These are phyloP conservation scores for Scophthalmus maximus DNA, from an alignment of 2,113 vertebrate genomes.

Conservation along the genomic window DNA sequence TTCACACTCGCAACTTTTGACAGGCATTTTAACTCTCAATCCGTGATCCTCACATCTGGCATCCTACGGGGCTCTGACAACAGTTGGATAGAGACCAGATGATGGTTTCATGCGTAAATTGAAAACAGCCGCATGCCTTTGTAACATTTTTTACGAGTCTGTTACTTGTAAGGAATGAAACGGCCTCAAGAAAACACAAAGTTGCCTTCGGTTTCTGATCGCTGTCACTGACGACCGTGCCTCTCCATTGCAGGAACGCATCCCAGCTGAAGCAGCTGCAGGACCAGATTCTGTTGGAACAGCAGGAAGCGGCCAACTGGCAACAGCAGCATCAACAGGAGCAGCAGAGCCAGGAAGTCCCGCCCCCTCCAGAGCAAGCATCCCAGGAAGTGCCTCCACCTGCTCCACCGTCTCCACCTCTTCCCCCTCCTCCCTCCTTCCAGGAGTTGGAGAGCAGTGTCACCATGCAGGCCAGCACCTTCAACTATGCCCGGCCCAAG, in stretches of 20 bases:
- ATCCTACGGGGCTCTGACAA: conserved; percentile 34
- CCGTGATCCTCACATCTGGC: conserved; percentile 52
- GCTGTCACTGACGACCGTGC: background rate
- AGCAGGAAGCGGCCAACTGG: conserved; percentile 86
- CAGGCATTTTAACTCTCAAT: conserved; percentile 19
- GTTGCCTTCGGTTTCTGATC: conserved; percentile 9
- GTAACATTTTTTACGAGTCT: conserved; percentile 44
- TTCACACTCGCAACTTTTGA: conserved; percentile 15
- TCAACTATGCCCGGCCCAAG: conserved; percentile 98
- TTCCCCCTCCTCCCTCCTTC: conserved; percentile 92
- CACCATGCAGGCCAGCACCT: conserved; percentile 94
- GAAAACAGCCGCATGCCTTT: conserved; percentile 51
- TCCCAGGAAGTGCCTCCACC: conserved; percentile 81
- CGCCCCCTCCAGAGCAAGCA: conserved; percentile 79
- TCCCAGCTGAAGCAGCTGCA: conserved; percentile 94
- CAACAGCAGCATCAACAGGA: conserved; percentile 68
- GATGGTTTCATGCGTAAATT: conserved; percentile 49
- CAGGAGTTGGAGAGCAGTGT: conserved; percentile 89
- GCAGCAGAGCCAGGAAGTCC: conserved; percentile 75
- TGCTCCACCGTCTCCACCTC: conserved; percentile 88
- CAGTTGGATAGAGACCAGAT: conserved; percentile 37
- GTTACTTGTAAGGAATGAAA: conserved; percentile 4
- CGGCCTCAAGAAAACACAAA: background rate
- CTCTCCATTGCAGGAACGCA: conserved; percentile 84
- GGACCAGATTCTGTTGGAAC: conserved; percentile 92